These are phyloP conservation scores for Bilobella aurantiaca DNA, from an alignment of 1,140 invertebrate genomes.

Conservation along the genomic window DNA sequence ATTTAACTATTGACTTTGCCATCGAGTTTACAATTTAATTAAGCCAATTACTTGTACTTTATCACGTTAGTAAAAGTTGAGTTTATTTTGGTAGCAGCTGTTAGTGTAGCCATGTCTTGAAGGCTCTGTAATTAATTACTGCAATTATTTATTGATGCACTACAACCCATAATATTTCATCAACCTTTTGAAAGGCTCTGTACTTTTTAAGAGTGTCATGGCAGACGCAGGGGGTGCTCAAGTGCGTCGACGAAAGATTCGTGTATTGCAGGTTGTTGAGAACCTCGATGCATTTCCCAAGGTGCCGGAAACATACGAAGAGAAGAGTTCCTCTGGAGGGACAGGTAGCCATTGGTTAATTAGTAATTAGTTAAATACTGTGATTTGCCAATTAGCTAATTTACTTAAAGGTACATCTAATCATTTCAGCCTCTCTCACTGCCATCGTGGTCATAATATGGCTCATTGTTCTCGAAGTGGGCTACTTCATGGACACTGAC, in stretches of 20 bases:
- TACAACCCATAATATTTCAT: no score
- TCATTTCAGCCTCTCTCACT: conserved; percentile 63
- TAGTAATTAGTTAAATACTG: not conserved
- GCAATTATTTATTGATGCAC: no score
- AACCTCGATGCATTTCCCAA: conserved; percentile 84
- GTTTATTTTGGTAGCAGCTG: no score
- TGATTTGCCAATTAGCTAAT: no score
- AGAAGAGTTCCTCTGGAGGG: conserved; percentile 69
- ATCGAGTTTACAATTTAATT: no score
- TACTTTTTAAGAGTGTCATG: no score
- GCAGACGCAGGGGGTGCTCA: conserved; percentile 4
- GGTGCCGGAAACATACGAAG: conserved; percentile 69
- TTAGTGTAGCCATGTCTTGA: no score
- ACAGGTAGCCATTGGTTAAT: conserved; percentile 51
- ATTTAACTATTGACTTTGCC: no score
- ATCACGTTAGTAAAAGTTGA: no score
- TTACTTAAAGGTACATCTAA: conserved; percentile 13
- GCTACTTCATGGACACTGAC: conserved; percentile 70
- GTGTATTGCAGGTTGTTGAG: conserved; percentile 57
- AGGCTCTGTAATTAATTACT: no score
- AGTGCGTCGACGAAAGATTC: conserved; percentile 24
- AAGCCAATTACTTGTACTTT: no score
- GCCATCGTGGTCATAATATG: conserved; percentile 65
- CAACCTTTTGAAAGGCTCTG: no score
- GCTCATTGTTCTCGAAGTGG: conserved; percentile 69